A percentile compares a stretch with the other conserved stretches of the same genome.
Evolutionary conservation across 1,140 invertebrate genomes (phyloP).

Genomic region (Plectrocnemia conspersa): DNA sequence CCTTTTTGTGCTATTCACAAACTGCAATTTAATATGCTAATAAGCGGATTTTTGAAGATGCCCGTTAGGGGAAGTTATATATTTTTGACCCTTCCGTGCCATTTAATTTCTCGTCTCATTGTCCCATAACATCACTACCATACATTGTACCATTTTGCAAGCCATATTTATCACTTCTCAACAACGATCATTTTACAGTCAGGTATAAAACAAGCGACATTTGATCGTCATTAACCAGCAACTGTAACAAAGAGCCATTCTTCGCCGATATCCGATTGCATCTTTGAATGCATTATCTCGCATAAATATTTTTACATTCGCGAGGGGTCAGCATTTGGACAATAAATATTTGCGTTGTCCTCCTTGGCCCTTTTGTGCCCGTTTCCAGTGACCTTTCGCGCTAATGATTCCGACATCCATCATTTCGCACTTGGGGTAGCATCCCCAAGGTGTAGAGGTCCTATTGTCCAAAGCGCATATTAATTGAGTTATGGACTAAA

Average conservation of each 20-base stretch:
- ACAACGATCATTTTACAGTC: neutral
- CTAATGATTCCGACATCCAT: conserved; percentile 16
- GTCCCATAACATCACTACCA: too few species aligned
- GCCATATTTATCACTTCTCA: neutral
- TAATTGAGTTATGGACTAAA: conserved; percentile 20
- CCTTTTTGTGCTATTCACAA: too few species aligned
- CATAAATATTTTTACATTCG: conserved; percentile 18
- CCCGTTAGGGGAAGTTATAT: neutral
- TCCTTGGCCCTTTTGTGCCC: conserved; percentile 4
- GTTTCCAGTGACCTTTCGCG: conserved; percentile 8
- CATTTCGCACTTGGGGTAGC: neutral
- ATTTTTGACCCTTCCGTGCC: conserved; percentile 35
- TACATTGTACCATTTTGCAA: conserved; percentile 20
- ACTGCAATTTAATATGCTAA: conserved; percentile 32
- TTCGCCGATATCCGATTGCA: conserved; percentile 14
- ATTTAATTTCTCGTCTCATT: conserved; percentile 35
- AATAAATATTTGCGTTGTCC: too few species aligned
- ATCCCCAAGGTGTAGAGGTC: conserved; percentile 3
- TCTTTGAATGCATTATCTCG: conserved; percentile 6
- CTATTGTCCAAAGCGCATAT: conserved; percentile 15
- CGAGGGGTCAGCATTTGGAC: too few species aligned
- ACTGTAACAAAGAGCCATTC: neutral
- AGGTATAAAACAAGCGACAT: neutral
- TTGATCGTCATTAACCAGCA: neutral
- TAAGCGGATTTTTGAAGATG: neutral